Conservation (phyloP, 1,140 invertebrate species). For the Drosophila ohnishii region DNA sequence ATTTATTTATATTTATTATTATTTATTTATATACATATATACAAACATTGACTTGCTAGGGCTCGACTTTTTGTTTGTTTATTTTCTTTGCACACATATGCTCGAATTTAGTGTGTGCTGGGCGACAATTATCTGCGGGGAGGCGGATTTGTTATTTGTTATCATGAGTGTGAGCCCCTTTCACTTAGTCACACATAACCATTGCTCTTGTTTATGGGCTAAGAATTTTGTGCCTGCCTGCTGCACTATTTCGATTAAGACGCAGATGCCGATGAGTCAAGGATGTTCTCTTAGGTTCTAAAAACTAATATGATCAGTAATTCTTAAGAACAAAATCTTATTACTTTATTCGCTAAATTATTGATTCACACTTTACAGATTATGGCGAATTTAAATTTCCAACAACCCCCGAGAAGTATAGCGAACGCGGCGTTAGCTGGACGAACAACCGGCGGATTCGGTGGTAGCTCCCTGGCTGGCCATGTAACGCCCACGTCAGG, state of each 20-base stretch:
- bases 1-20: not conserved
- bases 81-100: slow-evolving; percentile 27
- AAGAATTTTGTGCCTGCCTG: not conserved
- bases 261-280: slow-evolving; percentile 3
- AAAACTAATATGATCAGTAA: not conserved
- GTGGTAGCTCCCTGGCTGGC: slow-evolving; percentile 86
- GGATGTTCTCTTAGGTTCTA: not conserved
- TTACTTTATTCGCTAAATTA: not conserved
- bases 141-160: slow-evolving; percentile 36
- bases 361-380: slow-evolving; percentile 45
- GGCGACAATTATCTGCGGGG: slow-evolving; percentile 29
- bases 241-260: not conserved
- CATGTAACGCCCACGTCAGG: slow-evolving; percentile 89
- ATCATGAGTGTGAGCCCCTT: slow-evolving; percentile 12
- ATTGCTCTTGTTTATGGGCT: not conserved
- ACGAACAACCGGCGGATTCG: slow-evolving; percentile 85
- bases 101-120: slow-evolving; percentile 9
- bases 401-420: slow-evolving; percentile 90
- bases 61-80: slow-evolving; percentile 21
- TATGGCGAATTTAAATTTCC: slow-evolving; percentile 93
- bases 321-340: not conserved
- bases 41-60: not conserved
- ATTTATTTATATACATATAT: not conserved
- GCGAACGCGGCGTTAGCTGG: slow-evolving; percentile 87
- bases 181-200: slow-evolving; percentile 18